Conservation (phyloP, 30 jellyfish, hydroid and myxozoan genomes). For the Cassiopea xamachana region DNA sequence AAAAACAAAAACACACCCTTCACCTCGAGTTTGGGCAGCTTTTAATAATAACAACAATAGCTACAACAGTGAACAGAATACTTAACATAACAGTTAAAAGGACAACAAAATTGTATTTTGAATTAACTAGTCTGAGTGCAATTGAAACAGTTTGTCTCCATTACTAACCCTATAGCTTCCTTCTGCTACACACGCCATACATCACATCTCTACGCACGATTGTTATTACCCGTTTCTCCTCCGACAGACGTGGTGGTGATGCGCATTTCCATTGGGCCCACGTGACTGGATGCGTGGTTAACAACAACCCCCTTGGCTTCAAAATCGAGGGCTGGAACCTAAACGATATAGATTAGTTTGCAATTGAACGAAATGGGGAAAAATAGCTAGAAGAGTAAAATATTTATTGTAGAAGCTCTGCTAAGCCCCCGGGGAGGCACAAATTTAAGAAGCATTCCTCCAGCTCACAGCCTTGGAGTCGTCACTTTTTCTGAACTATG, state of each 20-base stretch:
- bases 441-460: no score
- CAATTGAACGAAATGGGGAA: no score
- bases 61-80: neutral
- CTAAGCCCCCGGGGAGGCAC: no score
- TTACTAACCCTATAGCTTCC: neutral
- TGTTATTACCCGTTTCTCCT: neutral
- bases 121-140: neutral
- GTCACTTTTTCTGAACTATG: no score
- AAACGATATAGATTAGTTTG: neutral
- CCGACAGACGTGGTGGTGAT: neutral
- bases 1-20: no score
- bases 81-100: neutral
- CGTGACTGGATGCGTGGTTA: neutral
- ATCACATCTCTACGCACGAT: neutral
- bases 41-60: neutral
- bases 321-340: neutral
- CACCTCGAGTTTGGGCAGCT: no score
- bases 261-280: neutral
- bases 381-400: neutral
- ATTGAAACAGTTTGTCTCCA: no score
- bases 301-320: neutral
- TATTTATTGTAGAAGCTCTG: no score
- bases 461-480: no score
- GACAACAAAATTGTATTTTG: neutral
- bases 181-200: neutral